Evolutionary conservation across 1,140 invertebrate genomes (phyloP), one percentile per base, ranked within the genome.

Genomic region (Pachyrhynchus sulphureomaculatus): DNA sequence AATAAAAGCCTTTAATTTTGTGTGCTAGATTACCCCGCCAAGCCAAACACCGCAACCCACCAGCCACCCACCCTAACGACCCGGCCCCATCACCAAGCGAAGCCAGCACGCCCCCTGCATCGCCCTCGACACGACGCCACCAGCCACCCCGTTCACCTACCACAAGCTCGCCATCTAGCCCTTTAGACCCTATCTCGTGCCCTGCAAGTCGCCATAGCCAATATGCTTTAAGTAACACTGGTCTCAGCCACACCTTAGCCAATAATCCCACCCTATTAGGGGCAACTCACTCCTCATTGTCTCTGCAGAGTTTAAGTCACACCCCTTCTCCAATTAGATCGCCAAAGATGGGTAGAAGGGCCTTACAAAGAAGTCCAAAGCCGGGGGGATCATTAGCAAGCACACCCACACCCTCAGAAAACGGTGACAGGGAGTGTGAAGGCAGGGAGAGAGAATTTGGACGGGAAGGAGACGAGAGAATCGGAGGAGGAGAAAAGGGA

Each of bases 331-430:
- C 79, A 62, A 68, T 79, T 66, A 66, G 83, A 62, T 81, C 83
- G 37, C 80, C 84, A 44, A 76, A 83, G 76, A 81, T 84, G 83
- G 80, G 82, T 54, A 72, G 80, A 37, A 68, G 79, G 56, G 79
- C 79, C 0, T 68, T 82, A 29, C 78, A 82, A 54, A 65, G 77
- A 52, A 73, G 74, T 21, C 74, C 77, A 24, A 76, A 75, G 64
- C 73, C 24, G 0, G 45, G 58, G 12, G 26, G 55, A 10, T 69
- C 72, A 48, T 62, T 77, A 68, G 56, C 76, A 65, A 60, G 76
- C 69, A 49, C 78, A 62, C 68, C 68, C n/a, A 71, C 71, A 9
- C 68, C 71, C 1, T 67, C 69, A 10, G 68, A 72, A 44, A 66
- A 64, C 36, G 66, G 64, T 4, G 53, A 53, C 6, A 49, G 36